Conservation (phyloP, 1,140 invertebrate species). For the Pteromalus puparum region DNA sequence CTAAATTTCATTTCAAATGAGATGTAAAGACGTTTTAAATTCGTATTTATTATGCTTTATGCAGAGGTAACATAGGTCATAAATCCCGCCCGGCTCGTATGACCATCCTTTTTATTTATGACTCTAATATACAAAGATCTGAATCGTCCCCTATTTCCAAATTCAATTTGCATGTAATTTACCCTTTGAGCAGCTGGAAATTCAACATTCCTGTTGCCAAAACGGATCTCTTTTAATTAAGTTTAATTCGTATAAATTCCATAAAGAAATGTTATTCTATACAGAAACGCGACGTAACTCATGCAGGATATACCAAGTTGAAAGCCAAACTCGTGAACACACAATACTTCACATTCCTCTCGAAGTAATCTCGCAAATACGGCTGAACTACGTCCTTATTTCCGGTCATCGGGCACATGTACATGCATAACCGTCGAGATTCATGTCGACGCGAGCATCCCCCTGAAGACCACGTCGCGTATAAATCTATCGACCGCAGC, state of each 20-base stretch:
- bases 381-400: background rate
- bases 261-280: no score
- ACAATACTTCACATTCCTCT: background rate
- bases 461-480: background rate
- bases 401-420: constrained; percentile 2
- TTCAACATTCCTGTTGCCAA: no score
- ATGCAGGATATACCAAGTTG: no score
- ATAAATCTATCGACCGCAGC: background rate
- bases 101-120: background rate
- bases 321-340: background rate
- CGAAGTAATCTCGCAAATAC: no score
- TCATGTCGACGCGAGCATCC: background rate
- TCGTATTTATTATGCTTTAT: constrained; percentile 1
- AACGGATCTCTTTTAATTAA: no score
- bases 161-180: background rate
- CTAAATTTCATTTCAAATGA: background rate
- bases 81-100: background rate
- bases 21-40: background rate
- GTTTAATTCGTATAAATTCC: no score
- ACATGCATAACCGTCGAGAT: background rate
- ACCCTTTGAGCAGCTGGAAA: no score
- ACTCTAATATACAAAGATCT: background rate
- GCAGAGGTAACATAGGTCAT: background rate
- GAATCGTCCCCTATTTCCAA: background rate
- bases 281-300: background rate